Evolutionary conservation across 1,140 invertebrate genomes (phyloP).

Genomic region (Drosophila murphyi): DNA sequence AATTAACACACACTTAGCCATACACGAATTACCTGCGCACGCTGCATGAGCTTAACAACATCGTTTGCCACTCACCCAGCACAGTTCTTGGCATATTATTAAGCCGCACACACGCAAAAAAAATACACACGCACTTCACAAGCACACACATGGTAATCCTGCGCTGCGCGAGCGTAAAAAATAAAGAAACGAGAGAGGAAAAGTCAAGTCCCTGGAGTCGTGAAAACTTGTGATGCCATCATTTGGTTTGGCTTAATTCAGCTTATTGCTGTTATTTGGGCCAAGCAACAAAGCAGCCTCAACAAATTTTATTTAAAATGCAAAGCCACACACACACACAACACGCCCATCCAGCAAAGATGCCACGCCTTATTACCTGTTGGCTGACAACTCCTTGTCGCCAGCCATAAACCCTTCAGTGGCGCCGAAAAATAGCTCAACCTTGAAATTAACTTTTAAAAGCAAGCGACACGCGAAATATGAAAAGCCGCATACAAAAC

Average conservation of each 20-base stretch:
- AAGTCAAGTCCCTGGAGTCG: constrained; percentile 52
- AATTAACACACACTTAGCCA: constrained; percentile 61
- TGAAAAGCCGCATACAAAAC: constrained; percentile 39
- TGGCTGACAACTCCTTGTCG: constrained; percentile 58
- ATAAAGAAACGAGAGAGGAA: constrained; percentile 3
- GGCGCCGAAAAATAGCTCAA: constrained; percentile 64
- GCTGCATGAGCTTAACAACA: constrained; percentile 25
- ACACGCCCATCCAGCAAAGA: background rate
- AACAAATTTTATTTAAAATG: constrained; percentile 75
- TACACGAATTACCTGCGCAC: constrained; percentile 46
- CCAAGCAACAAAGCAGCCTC: constrained; percentile 40
- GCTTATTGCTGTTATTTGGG: constrained; percentile 77
- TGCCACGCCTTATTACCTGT: constrained; percentile 56
- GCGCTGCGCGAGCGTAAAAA: constrained; percentile 14
- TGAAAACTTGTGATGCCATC: constrained; percentile 67
- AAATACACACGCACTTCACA: constrained; percentile 14
- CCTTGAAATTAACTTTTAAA: constrained; percentile 81
- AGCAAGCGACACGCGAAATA: constrained; percentile 54
- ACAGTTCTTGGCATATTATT: constrained; percentile 37
- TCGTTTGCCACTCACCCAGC: background rate
- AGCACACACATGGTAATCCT: constrained; percentile 36
- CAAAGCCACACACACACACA: constrained; percentile 51
- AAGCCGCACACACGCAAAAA: constrained; percentile 30
- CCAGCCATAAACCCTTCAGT: constrained; percentile 67
- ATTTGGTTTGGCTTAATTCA: constrained; percentile 65